Base-by-base conservation (phyloP, 2,888 invertebrate genomes). In the Tipula confusa region DNA sequence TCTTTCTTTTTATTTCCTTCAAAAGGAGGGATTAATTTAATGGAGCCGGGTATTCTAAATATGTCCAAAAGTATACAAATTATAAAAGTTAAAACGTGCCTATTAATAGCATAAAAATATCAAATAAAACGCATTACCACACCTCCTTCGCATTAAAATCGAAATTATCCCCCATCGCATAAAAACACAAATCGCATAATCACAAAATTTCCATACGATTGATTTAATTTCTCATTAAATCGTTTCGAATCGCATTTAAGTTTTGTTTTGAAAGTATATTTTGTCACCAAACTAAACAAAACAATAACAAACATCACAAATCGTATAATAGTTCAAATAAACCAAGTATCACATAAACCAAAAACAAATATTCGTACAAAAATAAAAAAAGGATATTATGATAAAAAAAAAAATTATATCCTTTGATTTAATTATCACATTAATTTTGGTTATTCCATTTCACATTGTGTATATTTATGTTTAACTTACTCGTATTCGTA, bases 391-490 rank as follows among this genome's bases (percentile, higher is more conserved):
- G 64, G 64, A 64, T 64, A 64, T 64, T 64, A 24, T 18, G 64
- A 64, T 24, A 64, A 24, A 64, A 9, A 38, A 38, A 38, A 24
- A 64, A 64, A 64, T 24, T 64, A 64, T 64, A 64, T 64, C 64
- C 64, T 64, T 64, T 64, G 64, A 64, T 64, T 64, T 64, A 64
- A 64, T 64, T 64, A 64, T 64, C 64, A 64, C 64, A 64, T 64
- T 64, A 64, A 64, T 64, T 64, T 64, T 64, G 64, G 64, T 64
- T 64, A 64, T 64, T 24, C 9, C 64, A 64, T 64, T 64, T 64
- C 6, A 64, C 18, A 64, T 24, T 64, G 64, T 33, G 6, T 64
- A 64, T 64, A 64, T 64, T 64, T 64, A 64, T n/a, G n/a, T 64
- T 64, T 64, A 64, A 64, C 11, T 5, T 64, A 24, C 64, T 64